phyloP scores from a whole-genome alignment of 2,888 invertebrate species.

The Panzeria rudis region DNA sequence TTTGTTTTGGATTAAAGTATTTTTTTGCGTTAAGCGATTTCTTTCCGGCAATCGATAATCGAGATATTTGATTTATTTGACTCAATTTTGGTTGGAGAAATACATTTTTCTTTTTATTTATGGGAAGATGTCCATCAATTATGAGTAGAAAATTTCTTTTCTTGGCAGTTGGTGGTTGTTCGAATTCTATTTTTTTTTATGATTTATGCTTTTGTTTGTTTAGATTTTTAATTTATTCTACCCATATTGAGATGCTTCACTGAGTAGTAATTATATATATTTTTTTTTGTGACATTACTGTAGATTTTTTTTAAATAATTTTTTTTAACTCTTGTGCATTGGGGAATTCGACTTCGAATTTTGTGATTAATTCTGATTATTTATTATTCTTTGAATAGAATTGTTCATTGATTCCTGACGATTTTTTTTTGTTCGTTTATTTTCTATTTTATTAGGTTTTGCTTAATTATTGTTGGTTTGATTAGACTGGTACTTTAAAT shows the following conservation, averaged over 20 bases:
- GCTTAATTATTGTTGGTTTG: not conserved
- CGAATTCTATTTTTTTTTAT: too few species aligned
- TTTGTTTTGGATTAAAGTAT: not conserved
- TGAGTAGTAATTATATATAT: constrained; percentile 23
- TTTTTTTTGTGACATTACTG: too few species aligned
- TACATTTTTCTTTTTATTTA: not conserved
- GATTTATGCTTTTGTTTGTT: too few species aligned
- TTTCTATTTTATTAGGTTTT: too few species aligned
- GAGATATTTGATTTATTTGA: not conserved
- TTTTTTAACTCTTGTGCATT: too few species aligned
- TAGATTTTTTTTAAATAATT: not conserved
- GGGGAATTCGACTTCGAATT: too few species aligned
- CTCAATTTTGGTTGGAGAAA: not conserved
- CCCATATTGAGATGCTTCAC: constrained; percentile 4
- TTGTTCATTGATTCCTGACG: not conserved
- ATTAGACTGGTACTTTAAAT: not conserved
- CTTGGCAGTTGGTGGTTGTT: not conserved
- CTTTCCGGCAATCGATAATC: not conserved
- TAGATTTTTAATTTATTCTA: too few species aligned
- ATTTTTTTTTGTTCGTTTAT: too few species aligned
- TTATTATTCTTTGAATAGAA: not conserved
- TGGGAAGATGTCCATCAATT: not conserved
- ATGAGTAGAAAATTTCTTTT: not conserved
- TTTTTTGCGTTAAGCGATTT: not conserved
- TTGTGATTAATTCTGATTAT: not conserved